Percentiles rank a stretch among this genome's conserved stretches.
These are phyloP conservation scores for Alectoris magna DNA, from an alignment of 2,797 vertebrate genomes.

Conservation along the genomic window DNA sequence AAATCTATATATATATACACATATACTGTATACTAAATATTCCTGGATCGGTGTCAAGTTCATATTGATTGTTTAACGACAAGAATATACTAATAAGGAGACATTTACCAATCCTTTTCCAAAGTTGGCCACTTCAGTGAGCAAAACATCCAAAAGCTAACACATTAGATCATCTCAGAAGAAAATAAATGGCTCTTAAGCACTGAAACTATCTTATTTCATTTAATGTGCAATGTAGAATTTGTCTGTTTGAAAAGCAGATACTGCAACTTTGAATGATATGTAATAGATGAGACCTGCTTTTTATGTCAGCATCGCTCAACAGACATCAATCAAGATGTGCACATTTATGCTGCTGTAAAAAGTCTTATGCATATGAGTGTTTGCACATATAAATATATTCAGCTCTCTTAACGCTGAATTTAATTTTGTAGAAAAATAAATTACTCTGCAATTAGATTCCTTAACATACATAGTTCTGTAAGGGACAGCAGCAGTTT, in stretches of 20 bases:
- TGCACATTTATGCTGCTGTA: slow-evolving; percentile 22
- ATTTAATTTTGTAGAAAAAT: background rate
- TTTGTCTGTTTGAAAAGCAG: slow-evolving; percentile 30
- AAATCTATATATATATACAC: too few species aligned
- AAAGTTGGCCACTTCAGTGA: background rate
- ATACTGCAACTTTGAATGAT: slow-evolving; percentile 31
- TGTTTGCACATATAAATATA: slow-evolving; percentile 38
- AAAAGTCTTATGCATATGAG: slow-evolving; percentile 12
- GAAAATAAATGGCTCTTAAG: slow-evolving; percentile 37
- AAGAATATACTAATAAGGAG: slow-evolving; percentile 13
- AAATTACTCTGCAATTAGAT: background rate
- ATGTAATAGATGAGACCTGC: background rate
- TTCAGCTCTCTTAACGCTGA: slow-evolving; percentile 21
- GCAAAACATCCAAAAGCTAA: slow-evolving; percentile 27
- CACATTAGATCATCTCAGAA: slow-evolving; percentile 41
- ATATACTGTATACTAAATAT: background rate
- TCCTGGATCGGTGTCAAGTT: background rate
- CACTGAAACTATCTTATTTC: slow-evolving; percentile 49
- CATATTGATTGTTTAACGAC: background rate
- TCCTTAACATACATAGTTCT: background rate
- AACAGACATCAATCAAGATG: slow-evolving; percentile 27
- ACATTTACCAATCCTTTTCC: background rate
- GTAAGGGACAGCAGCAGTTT: background rate
- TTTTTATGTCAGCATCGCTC: slow-evolving; percentile 13
- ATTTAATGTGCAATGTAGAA: slow-evolving; percentile 27